Evolutionary conservation across 1,140 invertebrate genomes (phyloP).

Genomic region (Geopemphigus sp.): DNA sequence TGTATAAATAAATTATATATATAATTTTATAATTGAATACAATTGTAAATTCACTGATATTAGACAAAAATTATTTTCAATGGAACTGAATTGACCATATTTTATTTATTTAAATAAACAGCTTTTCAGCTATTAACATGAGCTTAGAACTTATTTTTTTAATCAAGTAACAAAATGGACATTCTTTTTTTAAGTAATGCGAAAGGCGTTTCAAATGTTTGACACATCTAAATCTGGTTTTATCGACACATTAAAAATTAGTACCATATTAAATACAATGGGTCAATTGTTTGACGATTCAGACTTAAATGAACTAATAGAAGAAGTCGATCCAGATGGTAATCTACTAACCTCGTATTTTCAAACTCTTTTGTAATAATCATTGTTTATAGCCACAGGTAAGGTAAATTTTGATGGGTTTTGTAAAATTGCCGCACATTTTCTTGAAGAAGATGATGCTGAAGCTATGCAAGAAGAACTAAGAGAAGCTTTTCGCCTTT

Average conservation of each 20-base stretch:
- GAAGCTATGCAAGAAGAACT: constrained; percentile 92
- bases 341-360: constrained; percentile 51
- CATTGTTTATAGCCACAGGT: constrained; percentile 63
- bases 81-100: no score
- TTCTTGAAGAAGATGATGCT: constrained; percentile 85
- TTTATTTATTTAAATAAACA: no score
- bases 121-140: no score
- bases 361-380: neutral
- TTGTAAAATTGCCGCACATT: constrained; percentile 83
- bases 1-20: no score
- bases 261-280: constrained; percentile 90
- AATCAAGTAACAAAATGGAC: no score
- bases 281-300: constrained; percentile 86
- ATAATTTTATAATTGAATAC: no score
- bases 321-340: constrained; percentile 81
- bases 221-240: constrained; percentile 86
- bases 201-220: constrained; percentile 92
- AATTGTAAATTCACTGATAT: no score
- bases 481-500: constrained; percentile 86
- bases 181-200: constrained; percentile 65
- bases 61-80: no score
- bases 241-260: constrained; percentile 84
- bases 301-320: constrained; percentile 78
- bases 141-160: no score
- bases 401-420: constrained; percentile 94